These are phyloP conservation scores for Sakesphorus luctuosus DNA, from an alignment of 2,113 vertebrate genomes.

Conservation along the genomic window DNA sequence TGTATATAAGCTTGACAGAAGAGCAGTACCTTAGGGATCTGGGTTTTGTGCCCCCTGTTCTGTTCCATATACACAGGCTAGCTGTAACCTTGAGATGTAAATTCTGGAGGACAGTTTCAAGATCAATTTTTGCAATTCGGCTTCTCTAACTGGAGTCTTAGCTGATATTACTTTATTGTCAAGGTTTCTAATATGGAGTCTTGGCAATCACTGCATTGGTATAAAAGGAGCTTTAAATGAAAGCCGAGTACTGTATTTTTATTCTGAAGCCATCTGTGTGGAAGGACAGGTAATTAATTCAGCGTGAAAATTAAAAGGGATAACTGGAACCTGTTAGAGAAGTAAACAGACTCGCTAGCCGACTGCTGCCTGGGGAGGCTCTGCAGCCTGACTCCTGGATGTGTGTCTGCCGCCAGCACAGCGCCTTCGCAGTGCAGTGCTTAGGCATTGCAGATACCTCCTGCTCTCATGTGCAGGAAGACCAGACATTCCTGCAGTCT, in stretches of 20 bases:
- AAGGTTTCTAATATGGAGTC: not conserved
- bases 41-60: not conserved
- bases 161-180: conserved; percentile 1
- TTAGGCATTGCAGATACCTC: not conserved
- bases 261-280: not conserved
- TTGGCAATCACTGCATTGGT: not conserved
- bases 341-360: not conserved
- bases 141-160: not conserved
- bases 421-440: not conserved
- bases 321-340: not conserved
- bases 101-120: conserved; percentile 37
- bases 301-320: conserved; percentile 15
- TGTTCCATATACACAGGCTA: not conserved
- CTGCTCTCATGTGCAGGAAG: not conserved
- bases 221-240: conserved; percentile 1
- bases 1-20: not conserved
- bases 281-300: conserved; percentile 35
- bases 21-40: not conserved
- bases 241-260: not conserved
- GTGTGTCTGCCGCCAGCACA: not conserved
- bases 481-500: not conserved
- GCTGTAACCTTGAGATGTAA: conserved; percentile 60
- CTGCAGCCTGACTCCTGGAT: not conserved
- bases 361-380: not conserved
- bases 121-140: conserved; percentile 51